Conservation (phyloP, 1,140 invertebrate species). For the Drosophila kikkawai region DNA sequence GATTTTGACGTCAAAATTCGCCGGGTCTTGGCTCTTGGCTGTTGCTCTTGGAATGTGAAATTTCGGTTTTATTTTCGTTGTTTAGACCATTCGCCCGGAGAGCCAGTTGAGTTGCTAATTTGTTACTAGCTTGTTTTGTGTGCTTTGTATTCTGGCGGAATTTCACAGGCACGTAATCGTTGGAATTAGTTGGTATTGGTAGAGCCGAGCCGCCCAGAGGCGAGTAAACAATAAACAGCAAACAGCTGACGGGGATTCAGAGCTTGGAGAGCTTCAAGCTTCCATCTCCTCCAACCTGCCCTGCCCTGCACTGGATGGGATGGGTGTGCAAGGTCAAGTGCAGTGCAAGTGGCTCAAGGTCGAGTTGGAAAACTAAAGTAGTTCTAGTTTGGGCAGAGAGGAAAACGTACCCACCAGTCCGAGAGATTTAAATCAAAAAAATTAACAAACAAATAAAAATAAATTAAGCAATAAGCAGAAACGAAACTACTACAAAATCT, state of each 20-base stretch:
- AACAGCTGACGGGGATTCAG: conserved; percentile 40
- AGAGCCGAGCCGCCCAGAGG: neutral
- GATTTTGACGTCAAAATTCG: conserved; percentile 77
- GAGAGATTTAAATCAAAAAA: conserved; percentile 38
- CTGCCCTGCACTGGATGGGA: conserved; percentile 1
- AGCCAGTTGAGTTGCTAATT: conserved; percentile 64
- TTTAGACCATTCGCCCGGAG: conserved; percentile 21
- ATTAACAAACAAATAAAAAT: conserved; percentile 51
- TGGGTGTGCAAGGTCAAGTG: conserved; percentile 49
- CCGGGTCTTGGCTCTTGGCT: conserved; percentile 62
- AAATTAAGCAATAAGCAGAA: conserved; percentile 47
- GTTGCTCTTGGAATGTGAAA: conserved; percentile 71
- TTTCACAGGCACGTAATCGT: conserved; percentile 56
- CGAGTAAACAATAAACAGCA: conserved; percentile 23
- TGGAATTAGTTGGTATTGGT: conserved; percentile 18
- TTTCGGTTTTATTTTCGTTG: conserved; percentile 60
- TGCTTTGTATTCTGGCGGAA: conserved; percentile 30
- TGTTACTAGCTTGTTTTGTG: conserved; percentile 32
- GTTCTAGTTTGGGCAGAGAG: neutral
- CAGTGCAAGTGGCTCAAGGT: conserved; percentile 51
- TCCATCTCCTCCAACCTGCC: neutral
- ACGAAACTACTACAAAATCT: conserved; percentile 24
- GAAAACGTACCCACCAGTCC: neutral
- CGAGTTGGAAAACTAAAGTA: conserved; percentile 9
- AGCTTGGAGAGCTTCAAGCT: conserved; percentile 9